Base-by-base conservation (phyloP, 1,140 invertebrate species). In the Centruroides vittatus region DNA sequence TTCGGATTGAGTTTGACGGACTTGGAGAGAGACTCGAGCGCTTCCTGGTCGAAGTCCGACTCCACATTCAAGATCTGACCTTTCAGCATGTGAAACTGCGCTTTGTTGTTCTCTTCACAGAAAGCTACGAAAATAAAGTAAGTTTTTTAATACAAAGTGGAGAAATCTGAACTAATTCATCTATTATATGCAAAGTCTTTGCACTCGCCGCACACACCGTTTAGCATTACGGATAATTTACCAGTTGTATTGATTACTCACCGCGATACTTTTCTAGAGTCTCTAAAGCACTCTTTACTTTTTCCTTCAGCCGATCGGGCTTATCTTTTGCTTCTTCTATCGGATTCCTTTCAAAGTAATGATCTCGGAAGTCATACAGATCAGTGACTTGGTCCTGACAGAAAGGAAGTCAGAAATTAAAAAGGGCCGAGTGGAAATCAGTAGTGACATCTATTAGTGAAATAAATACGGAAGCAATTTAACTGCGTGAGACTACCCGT, bases 1-100 rank as follows among this genome's bases (percentile, higher is more conserved):
- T 84, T 85, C 11, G 88, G 88, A 71, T 91, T 84, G 13, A 93
- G 74, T 75, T 93, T 93, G 1, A 92, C 84, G 54, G 88, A 84
- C 75, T 88, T 88, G 41, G 85, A 86, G 34, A 93, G 73, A 41
- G 81, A 76, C 67, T 87, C 83, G 63, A 85, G 82, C 0, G 87
- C 85, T 67, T 84, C 78, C 46, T 79, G 73, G 67, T 81, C 80
- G 73, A 84, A 86, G 47, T 80, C 76, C 4, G 81, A 76, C n/a
- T 78, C 73, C 1, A 90, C 82, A 75, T 92, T 92, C 49, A 89
- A 77, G 35, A 83, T 80, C 70, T 81, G 82, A 3, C 89, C 90
- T 68, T 83, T 82, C 58, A 90, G 74, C 71, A 85, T 86, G 60
- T 83, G 80, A 74, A 83, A 88, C 60, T 81, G 78, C 3, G 86